A percentile compares a stretch with the other conserved stretches of the same genome.
phyloP scores from a whole-genome alignment of 2,888 invertebrate species.

The Phortica okadai region DNA sequence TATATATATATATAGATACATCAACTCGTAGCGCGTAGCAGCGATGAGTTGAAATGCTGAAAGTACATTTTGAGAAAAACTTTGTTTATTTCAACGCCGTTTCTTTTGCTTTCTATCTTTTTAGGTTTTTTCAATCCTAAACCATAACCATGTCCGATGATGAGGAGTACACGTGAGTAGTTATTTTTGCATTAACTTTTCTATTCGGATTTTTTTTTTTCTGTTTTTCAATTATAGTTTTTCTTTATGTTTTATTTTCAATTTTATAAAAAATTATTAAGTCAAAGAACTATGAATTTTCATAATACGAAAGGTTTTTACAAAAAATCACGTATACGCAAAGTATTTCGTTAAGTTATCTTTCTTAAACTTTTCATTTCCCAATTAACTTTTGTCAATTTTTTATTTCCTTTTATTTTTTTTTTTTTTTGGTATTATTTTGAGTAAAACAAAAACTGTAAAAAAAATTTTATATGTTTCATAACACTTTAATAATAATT shows the following conservation, averaged over 20 bases:
- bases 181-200: not conserved
- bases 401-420: conserved; percentile 14
- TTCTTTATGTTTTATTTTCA: too few relatives aligned
- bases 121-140: conserved; percentile 80
- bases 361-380: not conserved
- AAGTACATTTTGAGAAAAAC: not conserved
- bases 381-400: not conserved
- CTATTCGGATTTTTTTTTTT: not conserved
- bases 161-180: conserved; percentile 96
- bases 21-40: too few relatives aligned
- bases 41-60: too few relatives aligned
- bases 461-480: not conserved
- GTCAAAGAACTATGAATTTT: too few relatives aligned
- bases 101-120: conserved; percentile 70
- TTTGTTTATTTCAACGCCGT: conserved; percentile 11
- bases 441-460: not conserved
- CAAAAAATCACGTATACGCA: not conserved
- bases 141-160: conserved; percentile 93
- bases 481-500: conserved; percentile 4
- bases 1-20: conserved; percentile 42
- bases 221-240: too few relatives aligned
- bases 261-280: too few relatives aligned
- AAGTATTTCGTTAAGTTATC: not conserved
- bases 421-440: not conserved
- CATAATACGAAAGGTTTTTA: too few relatives aligned